phyloP scores from a whole-genome alignment of 2,797 vertebrate species.

The Choloepus didactylus region DNA sequence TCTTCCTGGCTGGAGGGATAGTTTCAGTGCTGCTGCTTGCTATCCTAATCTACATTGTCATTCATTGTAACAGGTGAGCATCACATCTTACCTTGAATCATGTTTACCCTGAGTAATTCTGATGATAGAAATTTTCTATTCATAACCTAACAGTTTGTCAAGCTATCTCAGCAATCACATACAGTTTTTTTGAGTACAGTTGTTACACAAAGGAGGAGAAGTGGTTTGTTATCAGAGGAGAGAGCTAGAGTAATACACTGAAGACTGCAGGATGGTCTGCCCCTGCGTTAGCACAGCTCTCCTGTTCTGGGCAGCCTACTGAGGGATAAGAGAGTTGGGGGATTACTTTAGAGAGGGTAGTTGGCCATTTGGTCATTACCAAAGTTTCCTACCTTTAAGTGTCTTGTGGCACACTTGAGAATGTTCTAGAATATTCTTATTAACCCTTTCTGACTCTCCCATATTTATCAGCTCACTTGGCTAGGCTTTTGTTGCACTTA shows the following conservation, averaged over 20 bases:
- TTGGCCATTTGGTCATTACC: background rate
- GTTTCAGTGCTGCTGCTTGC: constrained; percentile 54
- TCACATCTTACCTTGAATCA: background rate
- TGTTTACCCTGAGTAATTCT: background rate
- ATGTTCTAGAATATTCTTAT: background rate
- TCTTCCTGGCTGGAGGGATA: constrained; percentile 63
- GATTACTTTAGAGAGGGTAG: background rate
- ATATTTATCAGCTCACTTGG: background rate
- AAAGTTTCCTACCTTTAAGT: background rate
- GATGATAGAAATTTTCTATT: background rate
- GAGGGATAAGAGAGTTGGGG: too few relatives aligned
- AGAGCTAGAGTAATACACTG: background rate
- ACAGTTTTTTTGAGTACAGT: background rate
- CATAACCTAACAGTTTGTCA: background rate
- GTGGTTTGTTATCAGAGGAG: background rate
- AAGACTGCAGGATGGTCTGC: background rate
- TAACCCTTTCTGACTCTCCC: background rate
- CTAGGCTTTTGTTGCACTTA: background rate
- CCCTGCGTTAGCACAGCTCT: too few relatives aligned
- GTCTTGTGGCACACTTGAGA: background rate
- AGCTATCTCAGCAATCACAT: background rate
- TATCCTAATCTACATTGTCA: constrained; percentile 20
- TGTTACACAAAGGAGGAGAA: background rate
- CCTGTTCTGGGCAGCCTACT: background rate
- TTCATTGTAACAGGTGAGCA: constrained; percentile 76